A percentile compares a stretch with the other conserved stretches of the same genome.
Conservation (phyloP, 2,113 vertebrate species). For the Cairina moschata region DNA sequence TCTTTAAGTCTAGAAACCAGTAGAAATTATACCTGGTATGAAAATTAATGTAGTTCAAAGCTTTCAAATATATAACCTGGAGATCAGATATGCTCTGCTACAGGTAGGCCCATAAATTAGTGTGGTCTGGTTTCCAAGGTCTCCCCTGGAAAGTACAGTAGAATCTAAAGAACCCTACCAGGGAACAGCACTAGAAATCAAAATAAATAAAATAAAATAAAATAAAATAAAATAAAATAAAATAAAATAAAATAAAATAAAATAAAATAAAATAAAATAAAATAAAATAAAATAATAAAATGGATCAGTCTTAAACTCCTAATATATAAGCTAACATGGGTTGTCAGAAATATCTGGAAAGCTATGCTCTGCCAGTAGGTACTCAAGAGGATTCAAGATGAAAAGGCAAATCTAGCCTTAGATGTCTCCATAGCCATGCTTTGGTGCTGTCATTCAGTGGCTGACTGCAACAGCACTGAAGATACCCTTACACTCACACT, state of each 20-base stretch:
- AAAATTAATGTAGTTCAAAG: neutral
- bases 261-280: neutral
- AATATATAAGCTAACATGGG: neutral
- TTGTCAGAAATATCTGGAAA: neutral
- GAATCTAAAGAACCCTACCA: neutral
- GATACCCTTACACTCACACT: neutral
- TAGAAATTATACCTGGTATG: neutral
- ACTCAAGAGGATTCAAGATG: neutral
- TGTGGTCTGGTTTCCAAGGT: neutral
- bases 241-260: no score
- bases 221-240: neutral
- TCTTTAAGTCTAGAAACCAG: neutral
- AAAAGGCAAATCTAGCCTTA: neutral
- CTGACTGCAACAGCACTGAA: neutral
- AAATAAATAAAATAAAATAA: neutral
- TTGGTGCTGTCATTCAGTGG: neutral
- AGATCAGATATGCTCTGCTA: neutral
- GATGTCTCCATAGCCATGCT: neutral
- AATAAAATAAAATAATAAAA: neutral
- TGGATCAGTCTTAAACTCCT: neutral
- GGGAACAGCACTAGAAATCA: rapidly evolving
- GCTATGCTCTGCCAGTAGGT: neutral
- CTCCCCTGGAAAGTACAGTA: neutral
- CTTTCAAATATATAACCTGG: neutral
- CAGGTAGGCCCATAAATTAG: neutral